Conservation (phyloP, 2,113 vertebrate genomes). For the Oceanodroma tethys region DNA sequence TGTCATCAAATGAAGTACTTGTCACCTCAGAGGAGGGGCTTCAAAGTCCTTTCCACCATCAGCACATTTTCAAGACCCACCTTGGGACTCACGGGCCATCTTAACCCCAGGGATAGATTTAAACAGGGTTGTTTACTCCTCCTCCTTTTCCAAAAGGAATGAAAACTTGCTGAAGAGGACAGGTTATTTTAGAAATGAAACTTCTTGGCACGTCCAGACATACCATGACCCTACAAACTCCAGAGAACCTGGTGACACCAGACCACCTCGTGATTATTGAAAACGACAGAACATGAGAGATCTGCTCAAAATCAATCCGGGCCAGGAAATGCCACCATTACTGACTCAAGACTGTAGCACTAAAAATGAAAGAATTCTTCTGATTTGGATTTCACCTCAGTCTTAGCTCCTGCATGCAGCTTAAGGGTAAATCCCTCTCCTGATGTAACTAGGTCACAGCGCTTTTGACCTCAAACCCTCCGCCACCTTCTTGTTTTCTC, state of each 20-base stretch:
- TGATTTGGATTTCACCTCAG: neutral
- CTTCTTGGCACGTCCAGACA: neutral
- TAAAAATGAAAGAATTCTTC: neutral
- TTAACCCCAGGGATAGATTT: neutral
- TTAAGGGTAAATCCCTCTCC: neutral
- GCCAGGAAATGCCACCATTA: neutral
- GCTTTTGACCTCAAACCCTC: neutral
- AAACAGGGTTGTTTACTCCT: accelerated
- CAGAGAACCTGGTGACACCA: neutral
- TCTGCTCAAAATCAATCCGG: neutral
- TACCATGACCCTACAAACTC: neutral
- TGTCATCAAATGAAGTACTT: neutral
- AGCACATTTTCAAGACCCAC: neutral
- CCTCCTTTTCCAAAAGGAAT: neutral
- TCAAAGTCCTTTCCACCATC: neutral
- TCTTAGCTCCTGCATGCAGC: neutral
- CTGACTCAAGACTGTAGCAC: neutral
- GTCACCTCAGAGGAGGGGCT: neutral
- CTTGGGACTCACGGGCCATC: neutral
- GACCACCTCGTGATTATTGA: neutral
- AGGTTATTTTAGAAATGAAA: neutral
- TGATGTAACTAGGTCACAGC: neutral
- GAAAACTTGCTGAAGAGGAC: neutral
- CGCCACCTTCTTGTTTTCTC: neutral
- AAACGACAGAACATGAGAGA: accelerated